Evolutionary conservation across 2,797 vertebrate genomes (phyloP).

Genomic region (Falco peregrinus): DNA sequence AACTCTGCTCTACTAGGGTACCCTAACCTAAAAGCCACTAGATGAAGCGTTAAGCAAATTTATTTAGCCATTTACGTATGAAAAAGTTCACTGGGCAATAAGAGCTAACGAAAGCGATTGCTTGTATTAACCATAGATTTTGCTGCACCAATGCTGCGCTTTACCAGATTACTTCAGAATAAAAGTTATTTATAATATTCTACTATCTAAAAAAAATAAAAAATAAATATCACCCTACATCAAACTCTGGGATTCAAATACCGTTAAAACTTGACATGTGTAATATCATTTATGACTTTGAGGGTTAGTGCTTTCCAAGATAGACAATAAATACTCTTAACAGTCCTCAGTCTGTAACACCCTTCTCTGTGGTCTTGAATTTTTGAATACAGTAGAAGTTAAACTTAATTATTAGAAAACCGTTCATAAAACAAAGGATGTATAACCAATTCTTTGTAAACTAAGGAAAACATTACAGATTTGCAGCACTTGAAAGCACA

Average conservation of each 20-base stretch:
- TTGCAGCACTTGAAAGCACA: not conserved
- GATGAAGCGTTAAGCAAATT: not conserved
- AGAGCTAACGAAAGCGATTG: not conserved
- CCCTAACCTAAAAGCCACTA: not conserved
- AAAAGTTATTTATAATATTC: not conserved
- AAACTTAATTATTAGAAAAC: not conserved
- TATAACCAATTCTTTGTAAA: not conserved
- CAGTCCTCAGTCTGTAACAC: not conserved
- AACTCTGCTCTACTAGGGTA: not conserved
- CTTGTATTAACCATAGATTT: not conserved
- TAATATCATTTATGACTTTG: not conserved
- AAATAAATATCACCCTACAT: not conserved
- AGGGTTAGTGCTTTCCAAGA: not conserved
- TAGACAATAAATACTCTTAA: not conserved
- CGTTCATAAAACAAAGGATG: not conserved
- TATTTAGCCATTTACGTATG: not conserved
- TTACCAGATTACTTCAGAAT: not conserved
- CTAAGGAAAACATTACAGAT: not conserved
- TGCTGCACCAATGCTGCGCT: not conserved
- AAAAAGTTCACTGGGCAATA: not conserved
- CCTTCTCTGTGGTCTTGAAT: not conserved
- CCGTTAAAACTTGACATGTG: not conserved
- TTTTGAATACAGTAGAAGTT: not conserved
- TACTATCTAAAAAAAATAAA: not conserved
- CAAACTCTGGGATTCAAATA: not conserved